Evolutionary conservation across 2,113 vertebrate species (phyloP).

Genomic region (Nestor notabilis): DNA sequence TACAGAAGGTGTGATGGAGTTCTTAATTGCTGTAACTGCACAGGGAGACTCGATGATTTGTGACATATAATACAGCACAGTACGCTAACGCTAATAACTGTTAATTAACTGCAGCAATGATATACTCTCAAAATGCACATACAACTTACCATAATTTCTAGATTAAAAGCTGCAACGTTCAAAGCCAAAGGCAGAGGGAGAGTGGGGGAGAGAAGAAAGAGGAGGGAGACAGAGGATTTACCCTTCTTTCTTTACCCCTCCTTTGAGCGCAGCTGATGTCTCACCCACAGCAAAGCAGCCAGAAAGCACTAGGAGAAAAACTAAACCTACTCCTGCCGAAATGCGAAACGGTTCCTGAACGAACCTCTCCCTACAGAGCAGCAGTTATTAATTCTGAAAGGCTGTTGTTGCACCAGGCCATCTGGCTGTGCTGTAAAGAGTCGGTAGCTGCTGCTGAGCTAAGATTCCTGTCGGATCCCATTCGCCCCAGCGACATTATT

Average conservation of each 20-base stretch:
- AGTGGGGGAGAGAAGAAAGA: neutral
- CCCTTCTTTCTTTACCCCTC: neutral
- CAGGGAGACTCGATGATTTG: slow-evolving; percentile 98
- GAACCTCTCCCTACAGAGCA: slow-evolving; percentile 74
- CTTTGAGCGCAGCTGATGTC: slow-evolving; percentile 18
- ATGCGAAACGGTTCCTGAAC: slow-evolving; percentile 67
- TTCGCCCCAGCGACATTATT: slow-evolving; percentile 43
- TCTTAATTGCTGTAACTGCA: slow-evolving; percentile 97
- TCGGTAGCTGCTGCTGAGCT: slow-evolving; percentile 68
- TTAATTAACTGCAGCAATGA: slow-evolving; percentile 98
- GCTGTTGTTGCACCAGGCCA: slow-evolving; percentile 79
- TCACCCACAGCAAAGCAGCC: slow-evolving; percentile 36
- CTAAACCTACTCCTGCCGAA: slow-evolving; percentile 52
- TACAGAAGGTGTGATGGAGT: slow-evolving; percentile 92
- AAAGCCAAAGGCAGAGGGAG: slow-evolving; percentile 75
- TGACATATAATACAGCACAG: slow-evolving; percentile 93
- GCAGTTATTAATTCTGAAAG: slow-evolving; percentile 82
- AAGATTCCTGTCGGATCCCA: slow-evolving; percentile 61
- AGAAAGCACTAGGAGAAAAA: slow-evolving; percentile 20
- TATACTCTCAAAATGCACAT: slow-evolving; percentile 87
- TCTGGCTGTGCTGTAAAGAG: slow-evolving; percentile 73
- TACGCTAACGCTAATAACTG: slow-evolving; percentile 96
- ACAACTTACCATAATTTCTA: slow-evolving; percentile 86
- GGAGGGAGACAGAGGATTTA: neutral
- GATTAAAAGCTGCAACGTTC: slow-evolving; percentile 85